Base-by-base conservation (phyloP, 2,888 invertebrate species). In the Andricus curvator region DNA sequence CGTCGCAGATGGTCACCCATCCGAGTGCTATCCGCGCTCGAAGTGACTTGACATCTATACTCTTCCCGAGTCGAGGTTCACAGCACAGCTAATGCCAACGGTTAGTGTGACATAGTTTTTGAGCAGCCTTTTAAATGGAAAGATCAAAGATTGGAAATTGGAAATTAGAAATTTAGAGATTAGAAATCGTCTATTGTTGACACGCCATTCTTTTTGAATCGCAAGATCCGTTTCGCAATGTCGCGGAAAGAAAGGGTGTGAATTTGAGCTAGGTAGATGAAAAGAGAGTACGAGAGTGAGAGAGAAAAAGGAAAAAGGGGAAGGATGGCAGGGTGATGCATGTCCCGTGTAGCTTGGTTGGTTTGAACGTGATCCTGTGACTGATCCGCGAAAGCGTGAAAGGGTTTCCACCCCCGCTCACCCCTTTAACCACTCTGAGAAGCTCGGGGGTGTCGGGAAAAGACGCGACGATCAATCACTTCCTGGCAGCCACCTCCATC, bases 391-490 rank as follows among this genome's bases (percentile, higher is more conserved):
- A 88, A 88, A 89, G 89, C 87, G 88, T 87, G 88, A 90, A 91
- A 91, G 90, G 90, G 90, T 89, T 90, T 85, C 85, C 84, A 85
- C 86, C 84, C 86, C 85, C 86, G 77, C 81, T 84, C 86, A 89
- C 89, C 90, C 89, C 89, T 90, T 90, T 88, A 88, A 87, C 86
- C 87, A 88, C 87, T 89, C 87, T 84, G 84, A 85, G 84, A 88
- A 87, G 88, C 87, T 85, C 86, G 86, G 87, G 88, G 89, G 90
- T 91, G 89, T 88, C 88, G 89, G 87, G 87, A 87, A 86, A 87
- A 87, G 86, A 89, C 89, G 90, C 87, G 86, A 89, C 89, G 90
- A 91, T 91, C 91, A 91, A 91, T 91, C 91, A 91, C 90, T 86
- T 84, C 87, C 88, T 68, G 68, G 77, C 77, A 77, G 64, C 22